These are phyloP conservation scores for Hylaea fasciaria DNA, from an alignment of 2,888 invertebrate genomes.

Conservation along the genomic window DNA sequence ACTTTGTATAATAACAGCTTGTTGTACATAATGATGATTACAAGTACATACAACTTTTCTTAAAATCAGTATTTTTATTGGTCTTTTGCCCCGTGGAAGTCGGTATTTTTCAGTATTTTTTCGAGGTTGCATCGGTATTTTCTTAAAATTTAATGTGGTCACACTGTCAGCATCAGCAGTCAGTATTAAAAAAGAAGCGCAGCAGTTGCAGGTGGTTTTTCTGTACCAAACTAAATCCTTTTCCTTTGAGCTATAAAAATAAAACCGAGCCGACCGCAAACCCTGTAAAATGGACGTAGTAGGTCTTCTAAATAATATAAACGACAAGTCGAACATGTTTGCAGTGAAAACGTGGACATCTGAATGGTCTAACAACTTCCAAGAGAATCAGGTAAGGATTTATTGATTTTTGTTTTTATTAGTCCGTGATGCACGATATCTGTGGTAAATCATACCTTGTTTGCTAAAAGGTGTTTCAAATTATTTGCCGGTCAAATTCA, in stretches of 20 bases:
- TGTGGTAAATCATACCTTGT: constrained; percentile 2
- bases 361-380: constrained; percentile 78
- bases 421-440: constrained; percentile 4
- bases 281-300: constrained; percentile 79
- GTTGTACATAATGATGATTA: too few species aligned
- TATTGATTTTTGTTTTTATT: constrained; percentile 29
- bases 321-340: constrained; percentile 79
- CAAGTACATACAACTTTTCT: too few species aligned
- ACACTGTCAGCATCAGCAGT: too few species aligned
- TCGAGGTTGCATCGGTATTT: too few species aligned
- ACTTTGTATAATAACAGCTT: too few species aligned
- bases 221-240: neutral
- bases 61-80: too few species aligned
- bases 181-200: too few species aligned
- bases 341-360: constrained; percentile 80
- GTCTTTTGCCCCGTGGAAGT: too few species aligned
- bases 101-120: too few species aligned
- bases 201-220: neutral
- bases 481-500: neutral
- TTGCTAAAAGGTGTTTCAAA: neutral
- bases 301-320: constrained; percentile 75
- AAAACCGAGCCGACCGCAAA: too few species aligned
- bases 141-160: too few species aligned
- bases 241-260: constrained; percentile 31
- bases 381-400: constrained; percentile 77